Evolutionary conservation across 92 coral and sea anemone species (phyloP), one percentile per base, ranked within the genome.

Genomic region (Porites divaricata): DNA sequence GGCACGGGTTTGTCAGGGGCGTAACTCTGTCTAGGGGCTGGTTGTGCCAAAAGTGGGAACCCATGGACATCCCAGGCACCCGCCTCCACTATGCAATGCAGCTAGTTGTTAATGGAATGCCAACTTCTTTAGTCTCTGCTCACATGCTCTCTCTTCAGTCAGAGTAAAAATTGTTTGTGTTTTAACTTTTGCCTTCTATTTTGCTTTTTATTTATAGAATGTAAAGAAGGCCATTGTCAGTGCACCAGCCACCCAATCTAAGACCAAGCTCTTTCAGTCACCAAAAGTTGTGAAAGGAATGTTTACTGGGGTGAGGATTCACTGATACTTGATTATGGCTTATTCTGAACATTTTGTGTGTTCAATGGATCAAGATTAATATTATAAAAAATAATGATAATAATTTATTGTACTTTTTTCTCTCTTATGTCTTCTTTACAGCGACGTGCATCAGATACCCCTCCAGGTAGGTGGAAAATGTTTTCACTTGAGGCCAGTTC

Each of bases 221-320:
- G 95, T 93, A 0, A 89, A 93, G 68, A 93, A 91, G 81, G 66
- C 85, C 50, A 54, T 82, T 17, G 72, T 89, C 14, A 59, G 24
- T 14, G 71, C 90, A 12, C 41, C 83, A 50, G 20, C 87, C 64
- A 86, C 93, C 21, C 76, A 91, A 2, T 84, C 86, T 65, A 93
- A 93, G 54, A 89, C 86, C 88, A 93, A 93, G 68, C 80, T 93
- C 58, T 93, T 93, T 81, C 93, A 89, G 88, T 93, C 97, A 52
- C 97, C 97, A 12, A 93, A 93, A 83, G 92, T 78, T n/a, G 88
- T 89, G 17, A 93, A 93, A 77, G 85, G 86, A 53, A 90, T 81
- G 90, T 79, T 90, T 64, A 71, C 59, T 8, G 81, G 88, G 54
- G 67, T 52, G 25, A 74, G 63, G 41, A 52, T 12, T 10, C 28